Evolutionary conservation across 1,140 invertebrate species (phyloP).

Genomic region (Drusus annulatus): DNA sequence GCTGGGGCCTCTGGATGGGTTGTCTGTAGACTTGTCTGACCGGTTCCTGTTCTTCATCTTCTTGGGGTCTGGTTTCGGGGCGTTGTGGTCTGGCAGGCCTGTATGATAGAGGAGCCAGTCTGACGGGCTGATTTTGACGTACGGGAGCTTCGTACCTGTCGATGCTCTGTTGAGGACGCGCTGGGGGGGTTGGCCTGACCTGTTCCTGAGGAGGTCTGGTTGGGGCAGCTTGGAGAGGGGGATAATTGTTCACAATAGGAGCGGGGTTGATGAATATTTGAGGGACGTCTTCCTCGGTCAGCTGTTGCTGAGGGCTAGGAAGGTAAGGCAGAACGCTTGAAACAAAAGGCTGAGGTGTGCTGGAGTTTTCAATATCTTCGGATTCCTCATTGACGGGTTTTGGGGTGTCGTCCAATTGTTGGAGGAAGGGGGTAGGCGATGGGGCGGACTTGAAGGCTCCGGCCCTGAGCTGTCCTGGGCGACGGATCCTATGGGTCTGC

Average conservation of each 20-base stretch:
- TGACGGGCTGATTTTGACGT: slow-evolving; percentile 63
- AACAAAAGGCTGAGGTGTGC: slow-evolving; percentile 49
- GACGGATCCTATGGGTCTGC: slow-evolving; percentile 66
- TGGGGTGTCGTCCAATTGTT: slow-evolving; percentile 70
- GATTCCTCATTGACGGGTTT: slow-evolving; percentile 74
- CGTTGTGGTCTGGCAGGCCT: slow-evolving; percentile 68
- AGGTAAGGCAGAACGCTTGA: slow-evolving; percentile 49
- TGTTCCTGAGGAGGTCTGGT: slow-evolving; percentile 62
- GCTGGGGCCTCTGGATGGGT: slow-evolving; percentile 67
- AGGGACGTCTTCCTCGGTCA: slow-evolving; percentile 67
- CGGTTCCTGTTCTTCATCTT: slow-evolving; percentile 65
- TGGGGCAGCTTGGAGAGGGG: slow-evolving; percentile 63
- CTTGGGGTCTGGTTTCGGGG: slow-evolving; percentile 60
- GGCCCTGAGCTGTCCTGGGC: slow-evolving; percentile 68
- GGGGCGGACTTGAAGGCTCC: slow-evolving; percentile 72
- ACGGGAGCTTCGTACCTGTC: slow-evolving; percentile 63
- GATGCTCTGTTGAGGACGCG: slow-evolving; percentile 60
- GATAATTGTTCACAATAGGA: slow-evolving; percentile 64
- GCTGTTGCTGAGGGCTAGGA: slow-evolving; percentile 62
- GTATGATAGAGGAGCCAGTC: slow-evolving; percentile 67
- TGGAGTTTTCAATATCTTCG: slow-evolving; percentile 68
- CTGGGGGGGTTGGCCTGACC: slow-evolving; percentile 58
- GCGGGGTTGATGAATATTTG: slow-evolving; percentile 64
- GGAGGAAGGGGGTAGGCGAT: slow-evolving; percentile 68
- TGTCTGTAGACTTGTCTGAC: slow-evolving; percentile 64